A percentile compares a stretch with the other conserved stretches of the same genome.
These are phyloP conservation scores for Danio albolineatus DNA, from an alignment of 2,797 vertebrate genomes.

Conservation along the genomic window DNA sequence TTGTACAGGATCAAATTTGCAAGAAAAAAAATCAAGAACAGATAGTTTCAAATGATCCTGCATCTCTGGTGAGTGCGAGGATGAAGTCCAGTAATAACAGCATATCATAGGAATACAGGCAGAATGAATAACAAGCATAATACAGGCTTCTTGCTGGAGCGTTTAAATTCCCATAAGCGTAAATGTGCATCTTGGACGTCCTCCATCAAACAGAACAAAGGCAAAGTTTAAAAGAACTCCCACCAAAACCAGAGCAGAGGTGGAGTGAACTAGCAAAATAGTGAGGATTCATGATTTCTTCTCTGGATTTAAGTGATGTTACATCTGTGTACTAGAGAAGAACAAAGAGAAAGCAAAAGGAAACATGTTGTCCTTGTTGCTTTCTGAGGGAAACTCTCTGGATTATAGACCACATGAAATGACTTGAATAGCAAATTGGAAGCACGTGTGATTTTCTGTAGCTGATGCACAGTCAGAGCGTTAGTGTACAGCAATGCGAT, in stretches of 20 bases:
- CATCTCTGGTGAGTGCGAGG: not conserved
- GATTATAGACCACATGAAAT: not conserved
- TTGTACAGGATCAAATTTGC: not conserved
- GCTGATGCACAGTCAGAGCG: not conserved
- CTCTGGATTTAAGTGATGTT: not conserved
- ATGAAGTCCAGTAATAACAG: not conserved
- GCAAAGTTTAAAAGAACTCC: not conserved
- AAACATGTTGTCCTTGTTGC: not conserved
- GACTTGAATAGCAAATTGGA: not conserved
- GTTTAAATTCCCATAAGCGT: conserved; percentile 3
- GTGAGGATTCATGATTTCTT: not conserved
- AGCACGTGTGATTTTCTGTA: not conserved
- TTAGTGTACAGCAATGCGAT: not conserved
- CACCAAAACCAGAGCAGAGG: not conserved
- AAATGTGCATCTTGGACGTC: not conserved
- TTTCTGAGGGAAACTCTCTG: not conserved
- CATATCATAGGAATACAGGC: not conserved
- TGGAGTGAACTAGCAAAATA: not conserved
- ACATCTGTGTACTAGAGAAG: not conserved
- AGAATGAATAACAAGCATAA: conserved; percentile 10
- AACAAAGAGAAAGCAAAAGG: not conserved
- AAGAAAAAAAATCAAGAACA: not conserved
- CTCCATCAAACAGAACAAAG: conserved; percentile 15
- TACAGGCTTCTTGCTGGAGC: conserved; percentile 2
- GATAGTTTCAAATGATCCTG: not conserved